Evolutionary conservation across 1,140 invertebrate genomes (phyloP).

Genomic region (Elymnias hypermnestra): DNA sequence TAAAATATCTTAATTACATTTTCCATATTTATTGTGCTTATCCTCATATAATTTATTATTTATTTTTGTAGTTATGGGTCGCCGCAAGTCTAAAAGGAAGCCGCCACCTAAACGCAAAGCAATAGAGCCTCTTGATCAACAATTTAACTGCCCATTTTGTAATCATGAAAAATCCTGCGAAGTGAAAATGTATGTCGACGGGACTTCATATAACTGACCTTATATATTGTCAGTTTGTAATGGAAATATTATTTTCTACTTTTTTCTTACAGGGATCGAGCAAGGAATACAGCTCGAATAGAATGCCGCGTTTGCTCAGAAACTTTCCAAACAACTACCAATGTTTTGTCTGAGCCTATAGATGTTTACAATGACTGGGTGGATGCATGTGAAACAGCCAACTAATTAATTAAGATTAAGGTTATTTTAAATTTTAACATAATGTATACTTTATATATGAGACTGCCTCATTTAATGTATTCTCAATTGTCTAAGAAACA

Average conservation of each 20-base stretch:
- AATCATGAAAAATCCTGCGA: slow-evolving; percentile 99
- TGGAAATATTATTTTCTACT: neutral
- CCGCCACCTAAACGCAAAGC: slow-evolving; percentile 96
- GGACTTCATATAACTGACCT: neutral
- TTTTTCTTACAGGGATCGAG: slow-evolving; percentile 88
- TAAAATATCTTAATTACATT: no score
- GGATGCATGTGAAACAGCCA: slow-evolving; percentile 91
- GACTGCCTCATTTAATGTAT: no score
- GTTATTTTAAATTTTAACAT: slow-evolving; percentile 32
- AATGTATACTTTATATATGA: slow-evolving; percentile 19
- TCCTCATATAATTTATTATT: neutral
- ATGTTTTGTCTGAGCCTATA: slow-evolving; percentile 96
- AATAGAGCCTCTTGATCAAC: slow-evolving; percentile 94
- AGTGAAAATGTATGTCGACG: slow-evolving; percentile 95
- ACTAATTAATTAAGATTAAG: slow-evolving; percentile 57
- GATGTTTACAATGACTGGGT: slow-evolving; percentile 99
- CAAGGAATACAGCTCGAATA: slow-evolving; percentile 93
- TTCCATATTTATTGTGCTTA: no score
- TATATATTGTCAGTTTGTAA: neutral
- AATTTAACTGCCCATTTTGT: slow-evolving; percentile 99
- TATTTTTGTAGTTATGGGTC: slow-evolving; percentile 82
- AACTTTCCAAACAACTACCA: slow-evolving; percentile 97
- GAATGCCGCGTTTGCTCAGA: slow-evolving; percentile 96
- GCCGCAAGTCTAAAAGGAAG: slow-evolving; percentile 97
- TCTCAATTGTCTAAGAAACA: no score